Evolutionary conservation across 2,888 invertebrate genomes (phyloP).

Genomic region (Scaptomyza parva): DNA sequence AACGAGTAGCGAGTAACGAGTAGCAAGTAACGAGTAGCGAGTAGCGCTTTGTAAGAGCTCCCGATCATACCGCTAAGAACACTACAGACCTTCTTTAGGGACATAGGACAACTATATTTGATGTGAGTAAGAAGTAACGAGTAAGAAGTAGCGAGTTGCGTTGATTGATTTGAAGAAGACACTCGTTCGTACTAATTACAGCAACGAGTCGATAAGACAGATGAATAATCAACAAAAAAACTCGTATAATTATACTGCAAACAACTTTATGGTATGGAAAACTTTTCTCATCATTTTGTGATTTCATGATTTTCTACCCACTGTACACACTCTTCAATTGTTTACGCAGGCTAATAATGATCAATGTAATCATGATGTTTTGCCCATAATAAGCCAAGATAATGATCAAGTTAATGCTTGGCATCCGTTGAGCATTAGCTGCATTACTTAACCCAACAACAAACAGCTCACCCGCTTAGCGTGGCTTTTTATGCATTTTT

Average conservation of each 20-base stretch:
- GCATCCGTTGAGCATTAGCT: slow-evolving; percentile 60
- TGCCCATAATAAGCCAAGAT: slow-evolving; percentile 32
- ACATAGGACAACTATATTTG: too few relatives aligned
- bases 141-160: too few relatives aligned
- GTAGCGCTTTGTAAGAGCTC: background rate
- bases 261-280: too few relatives aligned
- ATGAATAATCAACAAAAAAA: too few relatives aligned
- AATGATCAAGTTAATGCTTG: slow-evolving; percentile 39
- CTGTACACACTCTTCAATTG: slow-evolving; percentile 2
- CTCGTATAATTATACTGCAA: too few relatives aligned
- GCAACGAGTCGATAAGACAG: background rate
- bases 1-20: background rate
- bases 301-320: slow-evolving; percentile 5
- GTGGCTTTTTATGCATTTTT: slow-evolving; percentile 62
- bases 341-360: background rate
- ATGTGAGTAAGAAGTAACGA: too few relatives aligned
- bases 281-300: background rate
- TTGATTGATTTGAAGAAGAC: too few relatives aligned
- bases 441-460: slow-evolving; percentile 23
- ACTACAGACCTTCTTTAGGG: too few relatives aligned
- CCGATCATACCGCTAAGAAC: background rate
- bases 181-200: background rate
- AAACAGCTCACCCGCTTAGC: slow-evolving; percentile 36
- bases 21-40: background rate
- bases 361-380: slow-evolving; percentile 19